Conservation (phyloP, 2,113 vertebrate genomes). For the Mus spicilegus region DNA sequence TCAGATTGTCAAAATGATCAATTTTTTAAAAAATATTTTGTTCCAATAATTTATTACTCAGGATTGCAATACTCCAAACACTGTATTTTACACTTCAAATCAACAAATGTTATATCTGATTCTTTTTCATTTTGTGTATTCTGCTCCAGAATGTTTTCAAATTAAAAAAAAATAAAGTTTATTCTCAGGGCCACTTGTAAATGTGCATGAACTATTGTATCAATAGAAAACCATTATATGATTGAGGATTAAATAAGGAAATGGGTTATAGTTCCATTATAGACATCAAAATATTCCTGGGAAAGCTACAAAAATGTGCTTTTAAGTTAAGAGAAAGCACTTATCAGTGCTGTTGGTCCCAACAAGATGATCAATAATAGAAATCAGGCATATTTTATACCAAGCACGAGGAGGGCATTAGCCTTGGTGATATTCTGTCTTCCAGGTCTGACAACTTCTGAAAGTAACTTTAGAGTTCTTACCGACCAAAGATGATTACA, state of each 20-base stretch:
- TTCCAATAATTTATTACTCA: slow-evolving; percentile 72
- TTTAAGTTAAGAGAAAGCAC: slow-evolving; percentile 74
- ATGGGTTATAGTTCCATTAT: slow-evolving; percentile 52
- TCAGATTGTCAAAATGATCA: slow-evolving; percentile 69
- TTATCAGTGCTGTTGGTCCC: slow-evolving; percentile 34
- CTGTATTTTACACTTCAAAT: slow-evolving; percentile 48
- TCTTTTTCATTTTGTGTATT: slow-evolving; percentile 43
- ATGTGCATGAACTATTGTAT: slow-evolving; percentile 6
- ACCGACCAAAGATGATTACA: not conserved
- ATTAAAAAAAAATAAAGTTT: slow-evolving; percentile 39
- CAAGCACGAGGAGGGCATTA: slow-evolving; percentile 35
- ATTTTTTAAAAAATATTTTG: slow-evolving; percentile 26
- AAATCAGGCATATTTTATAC: slow-evolving; percentile 58
- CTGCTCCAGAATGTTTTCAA: slow-evolving; percentile 48
- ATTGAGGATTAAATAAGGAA: slow-evolving; percentile 71
- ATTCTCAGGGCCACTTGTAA: slow-evolving; percentile 27
- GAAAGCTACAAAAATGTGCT: slow-evolving; percentile 68
- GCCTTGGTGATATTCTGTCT: slow-evolving; percentile 37
- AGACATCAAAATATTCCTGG: slow-evolving; percentile 62
- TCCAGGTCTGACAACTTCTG: slow-evolving; percentile 41
- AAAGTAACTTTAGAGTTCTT: slow-evolving; percentile 29
- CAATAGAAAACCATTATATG: slow-evolving; percentile 71
- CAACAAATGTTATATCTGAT: slow-evolving; percentile 46
- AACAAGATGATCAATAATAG: slow-evolving; percentile 36
- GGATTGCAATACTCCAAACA: slow-evolving; percentile 46